These are phyloP conservation scores for Lepilemur ruficaudatus DNA, from an alignment of 2,797 vertebrate species.

Conservation along the genomic window DNA sequence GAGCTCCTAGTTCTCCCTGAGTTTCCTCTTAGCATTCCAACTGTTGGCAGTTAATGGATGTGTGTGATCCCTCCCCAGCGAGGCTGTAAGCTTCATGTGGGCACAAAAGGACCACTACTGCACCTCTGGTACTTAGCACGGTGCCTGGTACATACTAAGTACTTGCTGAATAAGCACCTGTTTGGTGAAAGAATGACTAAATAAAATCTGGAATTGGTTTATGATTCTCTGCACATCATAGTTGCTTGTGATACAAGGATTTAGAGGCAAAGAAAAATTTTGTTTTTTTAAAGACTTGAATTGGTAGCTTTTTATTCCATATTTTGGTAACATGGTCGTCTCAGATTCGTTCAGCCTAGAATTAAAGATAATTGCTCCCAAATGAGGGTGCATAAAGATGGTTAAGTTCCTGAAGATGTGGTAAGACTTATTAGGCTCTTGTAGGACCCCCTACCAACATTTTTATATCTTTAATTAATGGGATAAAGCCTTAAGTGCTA, in stretches of 20 bases:
- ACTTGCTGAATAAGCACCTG: not conserved
- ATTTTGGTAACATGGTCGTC: not conserved
- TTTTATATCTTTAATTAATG: not conserved
- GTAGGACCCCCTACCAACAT: not conserved
- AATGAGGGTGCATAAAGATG: not conserved
- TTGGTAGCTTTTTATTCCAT: not conserved
- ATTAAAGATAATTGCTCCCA: not conserved
- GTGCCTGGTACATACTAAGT: not conserved
- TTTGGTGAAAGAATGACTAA: not conserved
- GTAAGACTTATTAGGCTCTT: not conserved
- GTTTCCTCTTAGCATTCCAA: not conserved
- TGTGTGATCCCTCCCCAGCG: not conserved
- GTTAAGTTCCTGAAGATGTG: not conserved
- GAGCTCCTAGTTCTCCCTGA: not conserved
- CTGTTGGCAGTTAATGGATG: rapidly evolving
- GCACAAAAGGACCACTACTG: not conserved
- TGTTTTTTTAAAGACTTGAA: not conserved
- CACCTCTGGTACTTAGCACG: not conserved
- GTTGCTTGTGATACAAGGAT: not conserved
- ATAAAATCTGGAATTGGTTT: not conserved
- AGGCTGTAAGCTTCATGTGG: not conserved
- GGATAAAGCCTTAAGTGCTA: not conserved
- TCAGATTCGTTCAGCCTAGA: not conserved
- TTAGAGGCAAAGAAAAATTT: not conserved
- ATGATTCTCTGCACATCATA: not conserved